Evolutionary conservation across 2,797 vertebrate species (phyloP).

Genomic region (Taeniopygia guttata): DNA sequence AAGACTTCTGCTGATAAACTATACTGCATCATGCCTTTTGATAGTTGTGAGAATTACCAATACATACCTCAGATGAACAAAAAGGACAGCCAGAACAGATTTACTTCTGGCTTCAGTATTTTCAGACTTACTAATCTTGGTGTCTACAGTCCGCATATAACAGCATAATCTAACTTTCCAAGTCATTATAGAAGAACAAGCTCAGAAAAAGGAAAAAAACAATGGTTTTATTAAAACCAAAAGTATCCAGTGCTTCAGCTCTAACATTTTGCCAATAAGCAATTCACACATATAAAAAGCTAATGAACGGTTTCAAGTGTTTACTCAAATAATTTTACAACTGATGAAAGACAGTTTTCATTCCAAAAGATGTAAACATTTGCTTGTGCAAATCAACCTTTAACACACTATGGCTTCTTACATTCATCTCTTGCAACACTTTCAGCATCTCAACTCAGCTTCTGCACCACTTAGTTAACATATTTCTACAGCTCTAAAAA

Average conservation of each 20-base stretch:
- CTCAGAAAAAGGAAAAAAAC: background rate
- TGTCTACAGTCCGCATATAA: background rate
- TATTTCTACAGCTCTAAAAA: constrained; percentile 15
- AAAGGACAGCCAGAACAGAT: background rate
- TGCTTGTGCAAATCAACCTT: constrained; percentile 70
- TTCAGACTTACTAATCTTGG: background rate
- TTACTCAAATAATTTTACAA: constrained; percentile 65
- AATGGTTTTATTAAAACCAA: constrained; percentile 58
- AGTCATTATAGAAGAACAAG: background rate
- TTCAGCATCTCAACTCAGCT: background rate
- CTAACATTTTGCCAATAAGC: constrained; percentile 13
- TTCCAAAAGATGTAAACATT: constrained; percentile 49
- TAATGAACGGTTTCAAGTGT: constrained; percentile 55
- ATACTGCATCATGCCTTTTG: background rate
- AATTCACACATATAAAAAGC: constrained; percentile 10
- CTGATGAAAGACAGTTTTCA: constrained; percentile 35
- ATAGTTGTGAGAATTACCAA: background rate
- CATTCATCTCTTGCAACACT: background rate
- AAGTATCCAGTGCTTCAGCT: constrained; percentile 11
- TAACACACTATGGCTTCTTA: constrained; percentile 68
- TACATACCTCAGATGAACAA: background rate
- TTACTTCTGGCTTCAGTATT: background rate
- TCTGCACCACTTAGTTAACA: background rate
- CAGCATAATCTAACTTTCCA: background rate
- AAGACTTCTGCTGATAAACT: background rate